These are phyloP conservation scores for Ceyx cyanopectus DNA, from an alignment of 2,113 vertebrate genomes.

Conservation along the genomic window DNA sequence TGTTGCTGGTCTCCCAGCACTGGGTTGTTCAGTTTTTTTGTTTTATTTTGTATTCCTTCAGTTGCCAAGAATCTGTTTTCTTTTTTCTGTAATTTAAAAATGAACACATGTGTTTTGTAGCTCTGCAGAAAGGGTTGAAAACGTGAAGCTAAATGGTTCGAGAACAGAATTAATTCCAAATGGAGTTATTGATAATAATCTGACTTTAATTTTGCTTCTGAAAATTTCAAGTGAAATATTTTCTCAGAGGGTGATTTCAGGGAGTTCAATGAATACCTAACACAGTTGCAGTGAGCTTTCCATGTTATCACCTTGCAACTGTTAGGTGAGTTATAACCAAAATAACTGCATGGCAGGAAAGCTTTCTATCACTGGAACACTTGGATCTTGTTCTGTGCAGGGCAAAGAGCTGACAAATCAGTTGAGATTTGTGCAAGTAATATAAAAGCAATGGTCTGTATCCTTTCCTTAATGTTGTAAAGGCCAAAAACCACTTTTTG, in stretches of 20 bases:
- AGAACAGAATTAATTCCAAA: slow-evolving; percentile 8
- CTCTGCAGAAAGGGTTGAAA: neutral
- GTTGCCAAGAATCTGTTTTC: neutral
- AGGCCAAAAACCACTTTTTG: neutral
- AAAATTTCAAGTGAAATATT: neutral
- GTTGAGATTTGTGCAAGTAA: neutral
- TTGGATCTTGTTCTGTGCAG: neutral
- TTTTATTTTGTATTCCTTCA: neutral
- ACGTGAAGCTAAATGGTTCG: neutral
- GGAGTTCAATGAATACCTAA: neutral
- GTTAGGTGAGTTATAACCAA: fast-evolving
- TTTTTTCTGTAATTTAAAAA: slow-evolving; percentile 1
- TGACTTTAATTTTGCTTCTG: neutral
- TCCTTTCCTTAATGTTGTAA: neutral
- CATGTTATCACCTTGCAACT: fast-evolving
- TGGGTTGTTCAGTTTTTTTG: neutral
- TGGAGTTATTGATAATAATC: neutral
- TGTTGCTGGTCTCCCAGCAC: neutral
- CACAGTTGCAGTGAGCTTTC: neutral
- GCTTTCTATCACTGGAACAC: neutral
- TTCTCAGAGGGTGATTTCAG: neutral
- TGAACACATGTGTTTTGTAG: slow-evolving; percentile 15
- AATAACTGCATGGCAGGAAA: neutral
- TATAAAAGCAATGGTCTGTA: neutral
- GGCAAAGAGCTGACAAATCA: neutral